A percentile compares a stretch with the other conserved stretches of the same genome.
phyloP scores from a whole-genome alignment of 2,888 invertebrate genomes.

The Opisthograptis luteolata region DNA sequence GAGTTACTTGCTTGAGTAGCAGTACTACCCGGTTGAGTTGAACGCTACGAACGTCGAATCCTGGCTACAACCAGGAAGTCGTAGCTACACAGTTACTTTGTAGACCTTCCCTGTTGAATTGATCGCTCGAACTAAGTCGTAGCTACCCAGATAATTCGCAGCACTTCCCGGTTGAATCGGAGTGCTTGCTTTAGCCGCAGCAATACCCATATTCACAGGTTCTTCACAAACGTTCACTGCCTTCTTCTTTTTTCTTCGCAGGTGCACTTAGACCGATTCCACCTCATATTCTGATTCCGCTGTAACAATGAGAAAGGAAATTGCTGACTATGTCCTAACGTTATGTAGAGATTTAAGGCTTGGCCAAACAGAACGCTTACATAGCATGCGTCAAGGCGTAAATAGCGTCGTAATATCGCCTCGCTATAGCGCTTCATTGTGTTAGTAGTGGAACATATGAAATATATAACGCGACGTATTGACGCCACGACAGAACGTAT shows the following conservation, averaged over 20 bases:
- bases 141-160: background rate
- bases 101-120: background rate
- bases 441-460: no score
- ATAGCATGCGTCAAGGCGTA: no score
- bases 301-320: slow-evolving; percentile 64
- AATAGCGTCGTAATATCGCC: no score
- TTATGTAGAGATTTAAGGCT: no score
- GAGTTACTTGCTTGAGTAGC: background rate
- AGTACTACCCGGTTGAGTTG: slow-evolving; percentile 5
- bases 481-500: no score
- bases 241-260: slow-evolving; percentile 59
- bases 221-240: slow-evolving; percentile 5
- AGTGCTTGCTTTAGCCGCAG: background rate
- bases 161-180: slow-evolving; percentile 2
- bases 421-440: no score
- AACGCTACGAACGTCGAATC: no score
- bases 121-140: no score
- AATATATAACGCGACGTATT: no score
- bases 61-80: no score
- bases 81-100: background rate
- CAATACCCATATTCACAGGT: background rate
- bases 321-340: slow-evolving; percentile 36
- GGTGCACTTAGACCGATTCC: slow-evolving; percentile 76
- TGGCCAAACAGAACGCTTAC: no score
- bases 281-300: slow-evolving; percentile 75